phyloP scores from a whole-genome alignment of 2,113 vertebrate genomes.

The Psophia crepitans region DNA sequence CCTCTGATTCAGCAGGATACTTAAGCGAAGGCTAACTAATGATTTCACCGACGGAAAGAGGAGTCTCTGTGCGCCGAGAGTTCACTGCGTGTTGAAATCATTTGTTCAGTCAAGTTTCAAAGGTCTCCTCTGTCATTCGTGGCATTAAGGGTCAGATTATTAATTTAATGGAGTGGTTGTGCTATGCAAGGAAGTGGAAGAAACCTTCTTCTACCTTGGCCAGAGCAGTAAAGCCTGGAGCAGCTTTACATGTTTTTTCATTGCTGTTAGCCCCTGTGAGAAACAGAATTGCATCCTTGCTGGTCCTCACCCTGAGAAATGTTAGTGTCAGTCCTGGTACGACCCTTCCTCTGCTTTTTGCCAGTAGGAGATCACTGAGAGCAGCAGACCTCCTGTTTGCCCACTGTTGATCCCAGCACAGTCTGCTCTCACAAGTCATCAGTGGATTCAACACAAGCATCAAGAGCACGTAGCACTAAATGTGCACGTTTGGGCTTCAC shows the following conservation, averaged over 20 bases:
- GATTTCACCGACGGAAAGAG: not conserved
- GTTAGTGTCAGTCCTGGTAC: not conserved
- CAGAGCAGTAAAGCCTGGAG: not conserved
- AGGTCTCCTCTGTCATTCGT: not conserved
- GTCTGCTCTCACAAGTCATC: not conserved
- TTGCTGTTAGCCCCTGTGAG: not conserved
- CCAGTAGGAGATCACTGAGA: not conserved
- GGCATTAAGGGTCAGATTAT: not conserved
- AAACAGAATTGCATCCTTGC: not conserved
- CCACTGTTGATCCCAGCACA: not conserved
- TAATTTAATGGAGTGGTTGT: conserved; percentile 8
- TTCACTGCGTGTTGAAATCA: conserved; percentile 1
- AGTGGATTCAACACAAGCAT: not conserved
- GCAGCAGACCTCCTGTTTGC: not conserved
- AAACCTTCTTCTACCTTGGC: not conserved
- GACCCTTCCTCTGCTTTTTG: not conserved
- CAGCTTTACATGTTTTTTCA: not conserved
- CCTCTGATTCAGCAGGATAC: not conserved
- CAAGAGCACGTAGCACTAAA: not conserved
- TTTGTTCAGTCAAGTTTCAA: conserved; percentile 38
- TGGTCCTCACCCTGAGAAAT: not conserved
- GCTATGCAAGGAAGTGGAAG: conserved; percentile 17
- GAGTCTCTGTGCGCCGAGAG: not conserved
- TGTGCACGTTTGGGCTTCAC: not conserved
- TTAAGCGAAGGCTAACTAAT: not conserved